These are phyloP conservation scores for Larimichthys crocea DNA, from an alignment of 2,113 vertebrate genomes.

Conservation along the genomic window DNA sequence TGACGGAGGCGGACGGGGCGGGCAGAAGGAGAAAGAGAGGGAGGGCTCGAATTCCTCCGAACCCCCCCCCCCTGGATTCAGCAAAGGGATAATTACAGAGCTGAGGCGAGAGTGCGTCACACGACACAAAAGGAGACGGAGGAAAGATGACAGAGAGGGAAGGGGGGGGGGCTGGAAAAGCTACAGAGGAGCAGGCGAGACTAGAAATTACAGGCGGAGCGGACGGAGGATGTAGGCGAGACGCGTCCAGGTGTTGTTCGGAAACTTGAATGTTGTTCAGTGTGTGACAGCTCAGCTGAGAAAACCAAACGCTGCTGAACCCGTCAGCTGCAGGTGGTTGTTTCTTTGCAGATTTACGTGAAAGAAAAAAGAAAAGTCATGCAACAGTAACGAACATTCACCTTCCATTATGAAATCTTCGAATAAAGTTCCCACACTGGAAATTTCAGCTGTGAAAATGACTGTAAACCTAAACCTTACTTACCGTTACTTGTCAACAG, in stretches of 20 bases:
- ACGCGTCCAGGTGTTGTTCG: background rate
- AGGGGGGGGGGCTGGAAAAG: background rate
- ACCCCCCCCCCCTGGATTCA: conserved; percentile 60
- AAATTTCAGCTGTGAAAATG: no score
- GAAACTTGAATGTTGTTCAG: background rate
- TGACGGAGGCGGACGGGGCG: conserved; percentile 63
- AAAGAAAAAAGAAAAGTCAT: background rate
- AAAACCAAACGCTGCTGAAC: no score
- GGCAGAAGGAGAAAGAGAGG: conserved; percentile 26
- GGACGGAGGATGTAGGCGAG: background rate
- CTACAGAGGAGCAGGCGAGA: background rate
- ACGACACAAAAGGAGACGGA: conserved; percentile 51
- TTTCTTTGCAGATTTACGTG: background rate
- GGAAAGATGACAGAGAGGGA: conserved; percentile 27
- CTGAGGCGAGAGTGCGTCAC: conserved; percentile 47
- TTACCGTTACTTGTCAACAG: no score
- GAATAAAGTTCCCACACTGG: no score
- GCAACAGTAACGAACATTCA: no score
- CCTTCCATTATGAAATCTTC: background rate
- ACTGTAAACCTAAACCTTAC: no score
- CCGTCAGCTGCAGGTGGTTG: background rate
- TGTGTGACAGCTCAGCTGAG: no score
- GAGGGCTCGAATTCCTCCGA: conserved; percentile 48
- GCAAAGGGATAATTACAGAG: conserved; percentile 66
- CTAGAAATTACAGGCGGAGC: conserved; percentile 8